These are phyloP conservation scores for Tetragonisca angustula DNA, from an alignment of 2,888 invertebrate genomes.

Conservation along the genomic window DNA sequence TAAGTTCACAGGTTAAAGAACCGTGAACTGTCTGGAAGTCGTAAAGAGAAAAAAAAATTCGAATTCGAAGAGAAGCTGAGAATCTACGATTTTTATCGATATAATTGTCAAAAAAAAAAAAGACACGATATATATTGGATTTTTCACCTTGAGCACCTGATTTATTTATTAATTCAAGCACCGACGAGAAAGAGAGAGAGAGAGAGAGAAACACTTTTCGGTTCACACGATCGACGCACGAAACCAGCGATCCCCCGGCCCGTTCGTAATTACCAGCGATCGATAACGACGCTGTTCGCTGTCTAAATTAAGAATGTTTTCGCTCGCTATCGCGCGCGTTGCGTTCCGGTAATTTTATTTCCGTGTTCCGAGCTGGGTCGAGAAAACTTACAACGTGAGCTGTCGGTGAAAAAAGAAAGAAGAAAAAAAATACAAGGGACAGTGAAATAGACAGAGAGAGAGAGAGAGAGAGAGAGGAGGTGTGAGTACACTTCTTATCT, in stretches of 20 bases:
- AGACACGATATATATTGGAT: no score
- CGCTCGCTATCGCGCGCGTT: conserved; percentile 6
- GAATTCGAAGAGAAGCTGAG: no score
- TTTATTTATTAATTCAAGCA: no score
- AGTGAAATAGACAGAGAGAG: background rate
- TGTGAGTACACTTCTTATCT: conserved; percentile 38
- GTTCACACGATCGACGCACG: conserved; percentile 3
- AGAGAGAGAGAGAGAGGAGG: background rate
- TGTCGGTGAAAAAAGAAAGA: background rate
- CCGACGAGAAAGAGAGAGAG: no score
- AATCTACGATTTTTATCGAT: no score
- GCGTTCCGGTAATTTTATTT: conserved; percentile 47
- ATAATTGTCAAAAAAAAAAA: no score
- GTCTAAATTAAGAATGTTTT: conserved; percentile 52
- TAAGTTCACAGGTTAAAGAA: no score
- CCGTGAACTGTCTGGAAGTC: no score
- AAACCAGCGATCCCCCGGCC: background rate
- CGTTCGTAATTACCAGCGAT: conserved; percentile 25
- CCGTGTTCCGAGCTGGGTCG: conserved; percentile 37
- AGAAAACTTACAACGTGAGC: conserved; percentile 39
- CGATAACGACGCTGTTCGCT: conserved; percentile 31
- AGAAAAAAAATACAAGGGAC: background rate
- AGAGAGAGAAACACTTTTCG: background rate
- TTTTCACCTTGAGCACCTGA: background rate
- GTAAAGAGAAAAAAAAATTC: no score